Evolutionary conservation across 2,797 vertebrate genomes (phyloP), one percentile per base, ranked within the genome.

Genomic region (Tarsius wallacei): DNA sequence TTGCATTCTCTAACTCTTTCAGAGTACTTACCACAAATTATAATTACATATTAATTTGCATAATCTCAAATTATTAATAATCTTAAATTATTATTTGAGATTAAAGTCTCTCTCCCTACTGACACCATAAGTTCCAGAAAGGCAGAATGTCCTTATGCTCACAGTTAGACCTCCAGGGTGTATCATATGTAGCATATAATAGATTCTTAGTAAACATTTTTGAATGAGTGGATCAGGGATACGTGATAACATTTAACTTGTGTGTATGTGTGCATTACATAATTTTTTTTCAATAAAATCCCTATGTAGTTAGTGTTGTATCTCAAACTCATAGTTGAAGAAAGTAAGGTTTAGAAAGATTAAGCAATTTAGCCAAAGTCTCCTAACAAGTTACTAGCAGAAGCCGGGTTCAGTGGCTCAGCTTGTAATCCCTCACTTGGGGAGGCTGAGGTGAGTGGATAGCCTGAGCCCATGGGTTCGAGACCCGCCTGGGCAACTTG

Each of bases 201-300:
- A 77, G 3, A 6, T 59, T 93, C 61, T 63, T 81, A 51, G 33
- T 31, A 63, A 78, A 73, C n/a, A 77, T 70, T 87, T 57, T 24
- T 90, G 53, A 87, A 49, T 87, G 36, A 70, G n/a, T 24, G 14
- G 16, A 92, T 90, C 57, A 84, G 21, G 26, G 33, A 87, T 14
- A 94, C 85, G 17, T 68, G n/a, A 91, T 47, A 59, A 11, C 17
- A 61, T 36, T 51, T 14, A 33, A 87, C 53, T 55, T n/a, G 53
- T 36, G 26, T 31, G 1, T 53, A n/a, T 21, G 2, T 61, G 11
- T 57, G 8, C 28, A 84, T 42, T 90, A 82, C 84, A 77, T 26
- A 85, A 63, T 49, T 22, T 76, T 22, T 66, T 93, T 68, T 86
- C 26, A 33, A 64, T n/a, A 95, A 96, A 96, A 94, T 49, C 22